Evolutionary conservation across 2,888 invertebrate species (phyloP).

Genomic region (Drosophila rellima): DNA sequence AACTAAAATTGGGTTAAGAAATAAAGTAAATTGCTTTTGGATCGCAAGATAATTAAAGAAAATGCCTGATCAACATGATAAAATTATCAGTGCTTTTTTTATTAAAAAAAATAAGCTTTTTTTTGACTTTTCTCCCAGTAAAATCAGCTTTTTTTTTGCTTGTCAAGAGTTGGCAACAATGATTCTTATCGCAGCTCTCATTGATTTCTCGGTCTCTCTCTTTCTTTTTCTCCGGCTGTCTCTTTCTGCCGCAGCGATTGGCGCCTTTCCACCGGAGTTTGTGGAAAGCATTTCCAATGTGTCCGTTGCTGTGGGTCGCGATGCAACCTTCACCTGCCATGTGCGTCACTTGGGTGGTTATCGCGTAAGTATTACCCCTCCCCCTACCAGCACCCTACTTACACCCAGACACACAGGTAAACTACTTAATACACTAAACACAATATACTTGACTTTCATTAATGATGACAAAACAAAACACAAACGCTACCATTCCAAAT

Average conservation of each 20-base stretch:
- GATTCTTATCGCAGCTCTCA: conserved; percentile 58
- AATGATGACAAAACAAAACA: conserved; percentile 28
- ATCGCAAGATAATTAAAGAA: too few relatives aligned
- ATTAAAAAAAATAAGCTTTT: too few relatives aligned
- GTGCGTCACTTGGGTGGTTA: conserved; percentile 95
- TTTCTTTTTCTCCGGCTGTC: conserved; percentile 14
- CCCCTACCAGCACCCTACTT: too few relatives aligned
- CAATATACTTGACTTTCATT: conserved; percentile 41
- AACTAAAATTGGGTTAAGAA: too few relatives aligned
- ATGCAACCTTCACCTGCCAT: conserved; percentile 94
- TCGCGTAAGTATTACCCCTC: conserved; percentile 89
- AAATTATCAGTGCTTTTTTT: too few relatives aligned
- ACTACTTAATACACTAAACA: conserved; percentile 23
- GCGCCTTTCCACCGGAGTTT: conserved; percentile 93
- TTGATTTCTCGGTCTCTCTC: conserved; percentile 19
- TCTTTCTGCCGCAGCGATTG: conserved; percentile 87
- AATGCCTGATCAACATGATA: too few relatives aligned
- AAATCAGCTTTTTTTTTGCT: too few relatives aligned
- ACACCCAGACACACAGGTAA: neutral
- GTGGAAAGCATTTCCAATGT: conserved; percentile 93
- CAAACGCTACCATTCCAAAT: neutral
- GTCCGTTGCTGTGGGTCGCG: conserved; percentile 93
- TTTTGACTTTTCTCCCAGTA: too few relatives aligned
- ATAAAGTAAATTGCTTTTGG: too few relatives aligned
- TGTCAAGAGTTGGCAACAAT: too few relatives aligned